These are phyloP conservation scores for Labeo rohita DNA, from an alignment of 2,113 vertebrate genomes.

Conservation along the genomic window DNA sequence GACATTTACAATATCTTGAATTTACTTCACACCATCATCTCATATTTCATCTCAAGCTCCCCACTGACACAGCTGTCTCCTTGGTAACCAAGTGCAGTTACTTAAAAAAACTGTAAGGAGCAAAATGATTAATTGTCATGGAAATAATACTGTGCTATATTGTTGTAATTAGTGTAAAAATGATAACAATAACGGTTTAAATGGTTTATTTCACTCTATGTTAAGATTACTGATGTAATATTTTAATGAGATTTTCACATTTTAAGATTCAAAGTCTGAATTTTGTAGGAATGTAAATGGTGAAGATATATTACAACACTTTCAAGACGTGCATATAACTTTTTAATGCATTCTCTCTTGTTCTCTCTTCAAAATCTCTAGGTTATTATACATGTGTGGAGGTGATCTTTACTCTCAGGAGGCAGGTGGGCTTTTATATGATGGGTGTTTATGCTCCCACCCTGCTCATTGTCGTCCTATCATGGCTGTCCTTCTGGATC, in stretches of 20 bases:
- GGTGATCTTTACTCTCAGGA: conserved; percentile 92
- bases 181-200: neutral
- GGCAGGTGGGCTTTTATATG: conserved; percentile 97
- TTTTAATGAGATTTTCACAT: neutral
- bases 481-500: conserved; percentile 99
- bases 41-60: neutral
- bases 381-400: conserved; percentile 98
- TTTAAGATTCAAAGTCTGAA: neutral
- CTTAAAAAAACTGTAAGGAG: neutral
- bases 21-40: neutral
- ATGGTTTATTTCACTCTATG: neutral
- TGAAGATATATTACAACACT: neutral
- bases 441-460: conserved; percentile 98
- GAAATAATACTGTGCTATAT: neutral
- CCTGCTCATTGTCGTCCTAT: conserved; percentile 91
- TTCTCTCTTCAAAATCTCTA: conserved; percentile 62
- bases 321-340: neutral
- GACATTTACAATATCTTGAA: neutral
- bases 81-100: neutral
- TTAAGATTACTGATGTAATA: neutral
- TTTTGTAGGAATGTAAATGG: neutral
- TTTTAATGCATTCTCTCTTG: neutral
- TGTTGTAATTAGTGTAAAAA: neutral
- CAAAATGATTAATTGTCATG: neutral
- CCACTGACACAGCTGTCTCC: neutral